Evolutionary conservation across 1,140 invertebrate genomes (phyloP).

Genomic region (Bactericera cockerelli): DNA sequence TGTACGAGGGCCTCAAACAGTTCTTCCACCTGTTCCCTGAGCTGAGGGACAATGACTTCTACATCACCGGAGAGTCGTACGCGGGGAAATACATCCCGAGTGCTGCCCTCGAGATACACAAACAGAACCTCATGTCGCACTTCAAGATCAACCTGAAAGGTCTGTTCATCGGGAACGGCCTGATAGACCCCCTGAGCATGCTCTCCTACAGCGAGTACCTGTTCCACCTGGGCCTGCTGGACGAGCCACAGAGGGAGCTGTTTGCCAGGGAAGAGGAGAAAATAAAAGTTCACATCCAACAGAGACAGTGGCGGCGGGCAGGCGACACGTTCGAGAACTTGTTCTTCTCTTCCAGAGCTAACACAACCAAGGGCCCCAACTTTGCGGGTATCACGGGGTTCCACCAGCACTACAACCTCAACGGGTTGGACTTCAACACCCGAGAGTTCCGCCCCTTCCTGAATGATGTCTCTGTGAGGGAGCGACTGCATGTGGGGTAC

Average conservation of each 20-base stretch:
- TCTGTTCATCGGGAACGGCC: constrained; percentile 48
- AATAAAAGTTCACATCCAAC: constrained; percentile 2
- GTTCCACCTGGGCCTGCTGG: constrained; percentile 45
- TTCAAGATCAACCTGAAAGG: constrained; percentile 27
- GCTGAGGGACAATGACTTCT: constrained; percentile 47
- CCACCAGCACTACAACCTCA: background rate
- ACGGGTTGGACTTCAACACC: background rate
- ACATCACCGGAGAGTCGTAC: constrained; percentile 73
- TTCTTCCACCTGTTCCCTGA: constrained; percentile 57
- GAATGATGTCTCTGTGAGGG: constrained; percentile 40
- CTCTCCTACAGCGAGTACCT: constrained; percentile 45
- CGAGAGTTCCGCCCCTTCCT: constrained; percentile 22
- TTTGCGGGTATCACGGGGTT: background rate
- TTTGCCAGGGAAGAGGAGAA: constrained; percentile 23
- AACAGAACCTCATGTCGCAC: constrained; percentile 27
- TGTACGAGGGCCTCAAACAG: constrained; percentile 29
- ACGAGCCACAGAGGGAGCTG: constrained; percentile 30
- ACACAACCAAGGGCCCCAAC: background rate
- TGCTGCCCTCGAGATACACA: constrained; percentile 55
- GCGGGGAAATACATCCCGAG: constrained; percentile 74
- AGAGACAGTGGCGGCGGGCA: background rate
- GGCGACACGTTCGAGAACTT: background rate
- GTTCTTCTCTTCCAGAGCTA: background rate
- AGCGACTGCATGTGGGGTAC: constrained; percentile 69
- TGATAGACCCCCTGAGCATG: constrained; percentile 45